Conservation (phyloP, 1,140 invertebrate species). For the Belonocnema kinseyi region DNA sequence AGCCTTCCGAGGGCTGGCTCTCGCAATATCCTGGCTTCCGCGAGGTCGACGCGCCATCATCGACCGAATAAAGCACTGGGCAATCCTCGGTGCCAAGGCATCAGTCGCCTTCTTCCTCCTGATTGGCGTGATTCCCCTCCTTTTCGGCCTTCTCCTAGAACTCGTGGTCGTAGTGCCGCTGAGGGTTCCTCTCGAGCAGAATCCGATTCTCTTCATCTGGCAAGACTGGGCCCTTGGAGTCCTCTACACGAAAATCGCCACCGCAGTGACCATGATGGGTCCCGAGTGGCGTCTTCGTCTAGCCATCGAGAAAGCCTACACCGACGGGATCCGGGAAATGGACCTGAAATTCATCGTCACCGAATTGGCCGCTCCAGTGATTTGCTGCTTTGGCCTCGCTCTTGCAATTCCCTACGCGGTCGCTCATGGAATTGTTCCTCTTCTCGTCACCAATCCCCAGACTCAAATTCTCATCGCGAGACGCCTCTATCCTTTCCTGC, state of each 20-base stretch:
- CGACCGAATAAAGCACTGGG: conserved; percentile 86
- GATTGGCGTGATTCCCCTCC: conserved; percentile 92
- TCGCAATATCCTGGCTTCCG: conserved; percentile 91
- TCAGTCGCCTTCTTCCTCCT: conserved; percentile 86
- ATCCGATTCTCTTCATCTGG: conserved; percentile 96
- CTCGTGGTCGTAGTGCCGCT: conserved; percentile 94
- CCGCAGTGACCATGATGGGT: conserved; percentile 97
- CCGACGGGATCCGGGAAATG: conserved; percentile 95
- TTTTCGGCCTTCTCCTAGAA: conserved; percentile 94
- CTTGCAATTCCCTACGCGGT: conserved; percentile 93
- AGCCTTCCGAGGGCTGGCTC: conserved; percentile 83
- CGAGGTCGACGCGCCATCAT: conserved; percentile 88
- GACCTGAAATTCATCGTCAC: conserved; percentile 91
- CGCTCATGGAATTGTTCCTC: conserved; percentile 88
- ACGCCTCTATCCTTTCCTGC: conserved; percentile 93
- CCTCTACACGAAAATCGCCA: conserved; percentile 98
- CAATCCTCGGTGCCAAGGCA: conserved; percentile 80
- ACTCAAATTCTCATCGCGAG: conserved; percentile 87
- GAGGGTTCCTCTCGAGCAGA: conserved; percentile 94
- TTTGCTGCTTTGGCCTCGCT: conserved; percentile 90
- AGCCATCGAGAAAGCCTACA: conserved; percentile 92
- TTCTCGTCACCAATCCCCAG: conserved; percentile 84
- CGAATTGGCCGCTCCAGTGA: conserved; percentile 91
- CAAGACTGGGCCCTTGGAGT: conserved; percentile 97
- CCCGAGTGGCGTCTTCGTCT: conserved; percentile 95